Evolutionary conservation across 1,140 invertebrate species (phyloP).

Genomic region (Calosoma granatense): DNA sequence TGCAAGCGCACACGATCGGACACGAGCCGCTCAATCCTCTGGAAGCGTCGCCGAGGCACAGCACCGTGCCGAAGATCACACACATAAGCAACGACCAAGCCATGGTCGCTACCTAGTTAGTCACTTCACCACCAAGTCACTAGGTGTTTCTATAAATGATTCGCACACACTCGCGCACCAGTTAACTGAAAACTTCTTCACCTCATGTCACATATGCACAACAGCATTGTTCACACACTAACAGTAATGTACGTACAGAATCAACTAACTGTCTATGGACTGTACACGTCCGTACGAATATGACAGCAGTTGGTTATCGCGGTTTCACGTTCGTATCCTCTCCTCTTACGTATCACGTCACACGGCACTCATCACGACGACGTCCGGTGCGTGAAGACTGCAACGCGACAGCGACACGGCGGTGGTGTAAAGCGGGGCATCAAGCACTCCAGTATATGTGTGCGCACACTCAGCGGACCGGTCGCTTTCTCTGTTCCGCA

Average conservation of each 20-base stretch:
- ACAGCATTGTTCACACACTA: not conserved
- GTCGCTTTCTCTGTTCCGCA: not conserved
- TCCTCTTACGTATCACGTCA: too few species aligned
- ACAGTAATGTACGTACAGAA: too few species aligned
- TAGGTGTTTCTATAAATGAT: not conserved
- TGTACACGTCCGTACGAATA: too few species aligned
- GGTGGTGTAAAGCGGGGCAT: not conserved
- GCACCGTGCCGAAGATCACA: not conserved
- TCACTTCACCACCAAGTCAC: not conserved
- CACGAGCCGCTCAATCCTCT: conserved; percentile 42
- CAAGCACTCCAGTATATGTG: not conserved
- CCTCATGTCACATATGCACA: not conserved
- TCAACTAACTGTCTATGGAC: too few species aligned
- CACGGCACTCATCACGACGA: not conserved
- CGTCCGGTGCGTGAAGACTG: not conserved
- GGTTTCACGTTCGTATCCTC: too few species aligned
- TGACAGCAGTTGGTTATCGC: too few species aligned
- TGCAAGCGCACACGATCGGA: conserved; percentile 72
- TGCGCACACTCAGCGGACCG: not conserved
- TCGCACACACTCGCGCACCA: not conserved
- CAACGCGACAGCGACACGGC: not conserved
- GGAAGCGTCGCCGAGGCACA: conserved; percentile 12
- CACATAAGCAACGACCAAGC: not conserved
- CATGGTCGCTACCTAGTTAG: not conserved
- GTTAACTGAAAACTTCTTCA: not conserved